Evolutionary conservation across 1,140 invertebrate species (phyloP).

Genomic region (Panagrolaimus sp.): DNA sequence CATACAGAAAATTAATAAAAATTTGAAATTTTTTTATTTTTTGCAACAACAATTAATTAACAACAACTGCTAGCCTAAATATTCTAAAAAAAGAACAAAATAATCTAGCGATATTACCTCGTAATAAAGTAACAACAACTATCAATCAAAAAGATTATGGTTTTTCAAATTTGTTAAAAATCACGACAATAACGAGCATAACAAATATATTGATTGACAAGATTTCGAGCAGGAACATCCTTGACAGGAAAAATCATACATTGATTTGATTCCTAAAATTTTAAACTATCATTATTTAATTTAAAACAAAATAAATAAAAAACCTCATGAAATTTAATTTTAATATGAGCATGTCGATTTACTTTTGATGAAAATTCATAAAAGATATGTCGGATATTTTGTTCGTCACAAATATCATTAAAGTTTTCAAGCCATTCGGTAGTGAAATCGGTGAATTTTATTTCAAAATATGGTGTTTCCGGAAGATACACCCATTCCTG

Average conservation of each 20-base stretch:
- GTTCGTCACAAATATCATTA: not conserved
- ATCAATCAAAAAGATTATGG: not conserved
- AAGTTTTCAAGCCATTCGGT: not conserved
- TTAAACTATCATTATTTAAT: not conserved
- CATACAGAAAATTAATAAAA: too few relatives aligned
- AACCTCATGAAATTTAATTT: conserved; percentile 12
- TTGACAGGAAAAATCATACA: not conserved
- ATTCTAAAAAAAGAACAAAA: too few relatives aligned
- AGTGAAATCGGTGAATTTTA: not conserved
- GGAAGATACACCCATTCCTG: not conserved
- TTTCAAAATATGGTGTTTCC: not conserved
- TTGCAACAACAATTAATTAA: too few relatives aligned
- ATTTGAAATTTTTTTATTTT: too few relatives aligned
- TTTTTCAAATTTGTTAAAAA: not conserved
- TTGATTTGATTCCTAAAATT: conserved; percentile 3
- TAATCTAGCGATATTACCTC: too few relatives aligned
- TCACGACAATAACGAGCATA: conserved; percentile 6
- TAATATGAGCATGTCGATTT: not conserved
- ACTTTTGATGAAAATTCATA: not conserved
- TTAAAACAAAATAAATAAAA: not conserved
- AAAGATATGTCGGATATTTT: not conserved
- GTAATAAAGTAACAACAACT: conserved; percentile 7
- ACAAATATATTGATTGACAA: conserved; percentile 3
- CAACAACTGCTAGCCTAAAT: too few relatives aligned
- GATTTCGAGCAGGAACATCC: conserved; percentile 5